These are phyloP conservation scores for Caerostris extrusa DNA, from an alignment of 1,140 invertebrate species.

Conservation along the genomic window DNA sequence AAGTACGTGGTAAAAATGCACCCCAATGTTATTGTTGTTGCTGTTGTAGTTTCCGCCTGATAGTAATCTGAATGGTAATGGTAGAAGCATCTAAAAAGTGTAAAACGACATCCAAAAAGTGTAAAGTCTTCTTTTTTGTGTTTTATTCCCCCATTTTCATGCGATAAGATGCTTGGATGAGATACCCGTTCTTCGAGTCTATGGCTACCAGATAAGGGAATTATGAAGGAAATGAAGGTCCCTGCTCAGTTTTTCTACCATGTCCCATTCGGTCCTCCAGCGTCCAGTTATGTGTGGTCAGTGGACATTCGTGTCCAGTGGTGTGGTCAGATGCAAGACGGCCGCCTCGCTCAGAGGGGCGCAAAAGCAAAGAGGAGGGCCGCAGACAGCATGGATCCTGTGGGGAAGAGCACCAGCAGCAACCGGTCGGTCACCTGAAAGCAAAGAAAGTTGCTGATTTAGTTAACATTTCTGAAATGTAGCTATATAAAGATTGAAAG, in stretches of 20 bases:
- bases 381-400: conserved; percentile 50
- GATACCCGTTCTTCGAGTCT: conserved; percentile 57
- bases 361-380: conserved; percentile 62
- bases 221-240: conserved; percentile 23
- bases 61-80: conserved; percentile 28
- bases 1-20: conserved; percentile 38
- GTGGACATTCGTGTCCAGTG: background rate
- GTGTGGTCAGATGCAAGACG: background rate
- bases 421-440: conserved; percentile 59
- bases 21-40: background rate
- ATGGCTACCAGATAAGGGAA: conserved; percentile 38
- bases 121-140: conserved; percentile 49
- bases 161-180: conserved; percentile 49
- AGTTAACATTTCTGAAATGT: too few species aligned
- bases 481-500: too few species aligned
- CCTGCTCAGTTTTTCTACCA: background rate
- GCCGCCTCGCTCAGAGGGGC: conserved; percentile 41
- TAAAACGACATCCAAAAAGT: conserved; percentile 73
- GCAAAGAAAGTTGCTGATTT: background rate
- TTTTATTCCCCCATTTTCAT: background rate
- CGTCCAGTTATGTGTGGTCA: background rate
- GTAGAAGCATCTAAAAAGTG: conserved; percentile 72
- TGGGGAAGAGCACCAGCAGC: conserved; percentile 60
- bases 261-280: background rate
- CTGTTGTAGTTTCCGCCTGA: background rate